These are phyloP conservation scores for Apis mellifera DNA, from an alignment of 1,140 invertebrate genomes.

Conservation along the genomic window Amel_HAv3.1 CM009944.2:7612501-7613000, in stretches of 20 bases:
- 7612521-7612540: not conserved
- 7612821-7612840: slow-evolving; percentile 67
- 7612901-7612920: slow-evolving; percentile 23
- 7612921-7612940: slow-evolving; percentile 20
- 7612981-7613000: slow-evolving; percentile 33
- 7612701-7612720: slow-evolving; percentile 24
- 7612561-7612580: not conserved
- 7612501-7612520: slow-evolving; percentile 13
- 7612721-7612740: slow-evolving; percentile 38
- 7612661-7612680: not conserved
- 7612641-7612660: not conserved
- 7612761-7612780: slow-evolving; percentile 37
- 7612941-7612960: slow-evolving; percentile 40
- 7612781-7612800: slow-evolving; percentile 46
- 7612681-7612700: slow-evolving; percentile 2
- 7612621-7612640: not conserved
- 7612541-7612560: not conserved
- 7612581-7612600: no score
- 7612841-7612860: slow-evolving; percentile 69
- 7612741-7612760: slow-evolving; percentile 50
- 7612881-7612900: slow-evolving; percentile 47
- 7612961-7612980: slow-evolving; percentile 43
- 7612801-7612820: slow-evolving; percentile 53
- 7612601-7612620: no score
- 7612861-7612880: slow-evolving; percentile 75